Conservation (phyloP, 2,888 invertebrate genomes). For the Epinotia bilunana region DNA sequence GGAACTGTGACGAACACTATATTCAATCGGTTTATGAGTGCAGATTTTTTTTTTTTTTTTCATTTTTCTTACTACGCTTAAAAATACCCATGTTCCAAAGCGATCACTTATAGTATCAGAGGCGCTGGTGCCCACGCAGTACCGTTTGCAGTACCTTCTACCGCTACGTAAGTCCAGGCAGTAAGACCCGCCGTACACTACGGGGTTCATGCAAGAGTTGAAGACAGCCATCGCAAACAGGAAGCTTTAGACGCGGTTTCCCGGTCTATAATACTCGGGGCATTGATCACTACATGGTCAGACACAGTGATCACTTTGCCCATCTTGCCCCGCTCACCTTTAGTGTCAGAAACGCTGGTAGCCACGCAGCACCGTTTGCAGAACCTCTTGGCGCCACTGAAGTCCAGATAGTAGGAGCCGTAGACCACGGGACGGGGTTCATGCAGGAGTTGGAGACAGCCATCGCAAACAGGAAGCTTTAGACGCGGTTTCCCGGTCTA, state of each 20-base stretch:
- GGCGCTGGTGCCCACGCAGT: conserved; percentile 63
- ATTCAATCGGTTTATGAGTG: too few relatives aligned
- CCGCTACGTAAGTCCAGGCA: conserved; percentile 70
- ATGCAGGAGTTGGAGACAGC: conserved; percentile 93
- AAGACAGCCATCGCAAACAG: conserved; percentile 92
- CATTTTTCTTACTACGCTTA: too few relatives aligned
- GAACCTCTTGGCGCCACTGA: conserved; percentile 59
- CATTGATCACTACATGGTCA: not conserved
- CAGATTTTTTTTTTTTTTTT: too few relatives aligned
- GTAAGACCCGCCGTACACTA: conserved; percentile 91
- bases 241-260: conserved; percentile 86
- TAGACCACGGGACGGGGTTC: conserved; percentile 92
- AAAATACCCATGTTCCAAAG: too few relatives aligned
- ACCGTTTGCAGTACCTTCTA: conserved; percentile 61
- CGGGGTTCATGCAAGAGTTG: conserved; percentile 92
- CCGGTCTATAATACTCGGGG: conserved; percentile 88
- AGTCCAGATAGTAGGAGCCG: conserved; percentile 86
- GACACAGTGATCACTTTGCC: not conserved
- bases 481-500: conserved; percentile 86
- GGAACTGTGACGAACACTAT: conserved; percentile 15
- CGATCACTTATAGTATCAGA: conserved; percentile 61
- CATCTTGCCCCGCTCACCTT: conserved; percentile 49
- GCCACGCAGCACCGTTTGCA: conserved; percentile 68
- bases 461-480: conserved; percentile 90
- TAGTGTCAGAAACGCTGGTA: conserved; percentile 63